Conservation (phyloP, 2,113 vertebrate genomes). For the Mionectes macconnelli region DNA sequence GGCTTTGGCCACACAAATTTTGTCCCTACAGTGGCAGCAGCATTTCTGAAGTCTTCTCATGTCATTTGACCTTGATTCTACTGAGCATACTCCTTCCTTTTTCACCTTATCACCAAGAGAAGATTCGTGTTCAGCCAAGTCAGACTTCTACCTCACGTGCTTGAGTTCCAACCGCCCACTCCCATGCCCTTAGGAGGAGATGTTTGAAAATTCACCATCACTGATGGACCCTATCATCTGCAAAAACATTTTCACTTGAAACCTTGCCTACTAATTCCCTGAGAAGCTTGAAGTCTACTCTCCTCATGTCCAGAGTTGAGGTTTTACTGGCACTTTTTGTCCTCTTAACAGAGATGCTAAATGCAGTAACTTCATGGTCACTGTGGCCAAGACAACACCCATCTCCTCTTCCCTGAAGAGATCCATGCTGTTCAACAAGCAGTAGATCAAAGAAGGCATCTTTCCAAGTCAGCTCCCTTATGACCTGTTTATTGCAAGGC, state of each 20-base stretch:
- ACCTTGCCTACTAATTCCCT: not conserved
- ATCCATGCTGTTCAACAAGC: not conserved
- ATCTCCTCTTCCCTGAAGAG: not conserved
- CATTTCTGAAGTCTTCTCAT: not conserved
- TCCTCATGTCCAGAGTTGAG: not conserved
- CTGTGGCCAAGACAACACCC: not conserved
- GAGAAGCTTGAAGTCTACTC: not conserved
- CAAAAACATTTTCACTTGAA: not conserved
- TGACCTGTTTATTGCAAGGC: not conserved
- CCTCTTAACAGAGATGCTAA: not conserved
- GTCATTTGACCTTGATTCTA: not conserved
- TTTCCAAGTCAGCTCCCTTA: not conserved
- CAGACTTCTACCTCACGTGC: not conserved
- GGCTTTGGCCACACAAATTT: not conserved
- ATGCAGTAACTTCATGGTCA: not conserved
- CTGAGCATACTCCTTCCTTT: not conserved
- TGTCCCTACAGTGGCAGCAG: not conserved
- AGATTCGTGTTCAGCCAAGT: not conserved
- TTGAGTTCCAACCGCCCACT: not conserved
- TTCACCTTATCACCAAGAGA: not conserved
- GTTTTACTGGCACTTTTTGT: not conserved
- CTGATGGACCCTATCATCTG: not conserved
- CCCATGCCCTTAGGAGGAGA: not conserved
- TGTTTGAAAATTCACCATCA: not conserved
- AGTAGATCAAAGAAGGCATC: not conserved